Evolutionary conservation across 2,888 invertebrate genomes (phyloP).

Genomic region (Halocaridina rubra): DNA sequence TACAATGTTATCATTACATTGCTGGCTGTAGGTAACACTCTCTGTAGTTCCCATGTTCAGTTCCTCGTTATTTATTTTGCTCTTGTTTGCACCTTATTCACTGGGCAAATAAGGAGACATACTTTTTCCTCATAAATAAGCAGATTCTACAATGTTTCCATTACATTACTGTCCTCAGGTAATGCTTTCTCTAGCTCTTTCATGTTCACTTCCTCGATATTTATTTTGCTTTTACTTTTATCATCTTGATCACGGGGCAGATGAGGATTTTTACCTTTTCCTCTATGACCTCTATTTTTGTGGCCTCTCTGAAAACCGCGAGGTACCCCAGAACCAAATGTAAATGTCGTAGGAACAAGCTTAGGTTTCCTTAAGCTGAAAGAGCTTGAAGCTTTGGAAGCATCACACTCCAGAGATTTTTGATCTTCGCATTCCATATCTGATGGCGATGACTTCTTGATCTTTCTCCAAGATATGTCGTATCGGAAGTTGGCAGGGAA

Average conservation of each 20-base stretch:
- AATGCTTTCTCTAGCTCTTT: constrained; percentile 41
- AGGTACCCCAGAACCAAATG: constrained; percentile 44
- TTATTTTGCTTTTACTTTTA: constrained; percentile 2
- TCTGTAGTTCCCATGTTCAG: no score
- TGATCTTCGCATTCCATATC: constrained; percentile 25
- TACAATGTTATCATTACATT: no score
- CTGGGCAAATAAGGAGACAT: no score
- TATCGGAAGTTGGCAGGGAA: constrained; percentile 39
- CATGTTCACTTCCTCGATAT: constrained; percentile 38
- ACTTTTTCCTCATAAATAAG: no score
- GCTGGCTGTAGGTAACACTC: no score
- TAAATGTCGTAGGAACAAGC: background rate
- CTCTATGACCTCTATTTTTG: background rate
- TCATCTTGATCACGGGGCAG: constrained; percentile 2
- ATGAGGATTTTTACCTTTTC: background rate
- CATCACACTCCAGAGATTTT: background rate
- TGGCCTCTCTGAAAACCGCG: constrained; percentile 28
- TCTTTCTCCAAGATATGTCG: constrained; percentile 32
- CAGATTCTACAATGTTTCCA: no score
- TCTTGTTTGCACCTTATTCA: no score
- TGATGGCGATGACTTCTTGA: background rate
- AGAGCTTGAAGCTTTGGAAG: background rate
- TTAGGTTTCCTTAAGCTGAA: background rate
- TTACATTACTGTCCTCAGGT: no score
- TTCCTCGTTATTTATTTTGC: no score